Evolutionary conservation across 2,113 vertebrate species (phyloP), one percentile per base, ranked within the genome.

Genomic region (Muntiacus reevesi): DNA sequence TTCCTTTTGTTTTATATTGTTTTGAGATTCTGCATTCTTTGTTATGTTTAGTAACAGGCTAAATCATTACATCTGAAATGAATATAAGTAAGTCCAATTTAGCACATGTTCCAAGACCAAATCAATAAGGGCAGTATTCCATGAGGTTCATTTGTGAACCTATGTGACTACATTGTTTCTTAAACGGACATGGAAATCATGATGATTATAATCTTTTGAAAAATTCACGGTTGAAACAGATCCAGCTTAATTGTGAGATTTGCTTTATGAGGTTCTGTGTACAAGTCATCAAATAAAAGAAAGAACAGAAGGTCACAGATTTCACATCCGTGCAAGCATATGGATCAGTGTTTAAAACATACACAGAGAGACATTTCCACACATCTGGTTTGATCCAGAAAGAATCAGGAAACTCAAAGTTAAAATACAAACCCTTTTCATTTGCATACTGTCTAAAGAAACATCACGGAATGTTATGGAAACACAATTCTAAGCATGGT

Each of bases 241-340:
- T 96, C 89, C 94, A 98, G 98, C 82, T 98, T 84, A 98, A 97
- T 98, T 98, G 62, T 88, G 97, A 97, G 97, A 97, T 97, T 89
- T 98, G 97, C 93, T 97, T 98, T 94, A 87, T 96, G 98, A 85
- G 97, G 89, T 74, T 98, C 59, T 92, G 71, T 97, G 92, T 96
- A 97, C 19, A 97, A 97, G 92, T 98, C 87, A 95, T 98, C 91
- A 98, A 98, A 93, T 85, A 94, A 91, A 98, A 92, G 97, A 30
- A 88, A 87, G 96, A 97, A 98, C 97, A 97, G 94, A 98, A 98
- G 97, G 93, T 96, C 97, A 96, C 47, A 87, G 84, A 91, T 97
- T 97, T 97, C 87, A 82, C 89, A 95, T 94, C 40, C n/a, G 2
- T 76, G 50, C 60, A 76, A 45, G 86, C 96, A 81, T 91, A 91